Evolutionary conservation across 2,797 vertebrate genomes (phyloP).

Genomic region (Cossypha polioptera): DNA sequence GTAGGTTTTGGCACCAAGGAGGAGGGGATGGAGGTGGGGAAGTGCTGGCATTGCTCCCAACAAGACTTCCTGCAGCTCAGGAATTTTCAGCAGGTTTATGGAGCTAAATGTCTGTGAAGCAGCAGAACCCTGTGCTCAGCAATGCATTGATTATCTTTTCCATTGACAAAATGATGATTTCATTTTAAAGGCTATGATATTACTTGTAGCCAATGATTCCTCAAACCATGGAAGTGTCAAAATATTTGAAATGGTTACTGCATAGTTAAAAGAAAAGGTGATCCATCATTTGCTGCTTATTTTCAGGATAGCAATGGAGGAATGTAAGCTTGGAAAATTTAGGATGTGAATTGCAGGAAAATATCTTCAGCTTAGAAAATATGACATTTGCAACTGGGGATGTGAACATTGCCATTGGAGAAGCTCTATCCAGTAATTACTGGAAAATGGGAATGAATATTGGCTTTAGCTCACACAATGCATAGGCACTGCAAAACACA

Average conservation of each 20-base stretch:
- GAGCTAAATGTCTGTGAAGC: background rate
- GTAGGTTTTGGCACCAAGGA: background rate
- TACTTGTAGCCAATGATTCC: background rate
- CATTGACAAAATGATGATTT: background rate
- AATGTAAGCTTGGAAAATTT: background rate
- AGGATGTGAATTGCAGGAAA: background rate
- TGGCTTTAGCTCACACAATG: background rate
- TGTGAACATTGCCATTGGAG: background rate
- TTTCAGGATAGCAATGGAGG: background rate
- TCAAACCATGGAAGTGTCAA: background rate
- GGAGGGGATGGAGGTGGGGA: background rate
- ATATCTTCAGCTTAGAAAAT: background rate
- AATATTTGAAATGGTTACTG: background rate
- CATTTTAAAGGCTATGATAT: background rate
- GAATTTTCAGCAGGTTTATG: background rate
- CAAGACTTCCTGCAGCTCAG: background rate
- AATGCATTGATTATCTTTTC: background rate
- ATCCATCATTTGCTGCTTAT: background rate
- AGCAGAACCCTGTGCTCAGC: background rate
- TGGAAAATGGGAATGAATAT: background rate
- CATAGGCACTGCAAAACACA: background rate
- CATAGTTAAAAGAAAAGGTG: background rate
- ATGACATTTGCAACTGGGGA: background rate
- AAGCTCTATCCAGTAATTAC: background rate
- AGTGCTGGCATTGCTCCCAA: rapidly evolving